These are phyloP conservation scores for Orussus abietinus DNA, from an alignment of 1,140 invertebrate genomes.

Conservation along the genomic window DNA sequence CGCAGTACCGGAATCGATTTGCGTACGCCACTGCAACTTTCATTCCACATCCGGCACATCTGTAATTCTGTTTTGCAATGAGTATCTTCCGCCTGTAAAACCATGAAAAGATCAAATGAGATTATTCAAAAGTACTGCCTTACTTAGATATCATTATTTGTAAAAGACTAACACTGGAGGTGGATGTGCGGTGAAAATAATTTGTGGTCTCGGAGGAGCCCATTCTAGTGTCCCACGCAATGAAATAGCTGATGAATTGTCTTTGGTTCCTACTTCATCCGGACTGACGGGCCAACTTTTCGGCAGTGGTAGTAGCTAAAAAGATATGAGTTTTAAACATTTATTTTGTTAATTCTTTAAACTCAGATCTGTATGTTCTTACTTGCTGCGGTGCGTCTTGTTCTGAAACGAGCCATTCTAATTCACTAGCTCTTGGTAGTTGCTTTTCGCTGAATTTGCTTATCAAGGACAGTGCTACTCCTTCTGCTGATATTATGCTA, in stretches of 20 bases:
- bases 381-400: slow-evolving; percentile 72
- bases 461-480: slow-evolving; percentile 73
- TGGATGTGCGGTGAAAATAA: slow-evolving; percentile 78
- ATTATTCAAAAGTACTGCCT: slow-evolving; percentile 5
- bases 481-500: slow-evolving; percentile 66
- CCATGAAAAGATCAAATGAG: slow-evolving; percentile 26
- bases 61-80: slow-evolving; percentile 74
- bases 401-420: slow-evolving; percentile 82
- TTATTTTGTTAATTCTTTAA: slow-evolving; percentile 7
- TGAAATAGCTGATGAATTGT: slow-evolving; percentile 51
- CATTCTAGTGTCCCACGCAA: slow-evolving; percentile 74
- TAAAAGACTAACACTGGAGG: slow-evolving; percentile 63
- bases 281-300: slow-evolving; percentile 65
- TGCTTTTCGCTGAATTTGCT: slow-evolving; percentile 75
- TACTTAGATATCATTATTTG: too few relatives aligned
- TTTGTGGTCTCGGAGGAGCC: slow-evolving; percentile 81
- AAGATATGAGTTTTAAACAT: slow-evolving; percentile 15
- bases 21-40: slow-evolving; percentile 70
- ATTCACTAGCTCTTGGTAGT: slow-evolving; percentile 71
- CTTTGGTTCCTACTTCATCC: slow-evolving; percentile 54
- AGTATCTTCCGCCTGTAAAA: slow-evolving; percentile 59
- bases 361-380: slow-evolving; percentile 11
- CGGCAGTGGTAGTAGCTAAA: slow-evolving; percentile 69
- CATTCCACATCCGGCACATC: slow-evolving; percentile 84
- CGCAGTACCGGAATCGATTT: slow-evolving; percentile 73